phyloP scores from a whole-genome alignment of 64 coral and sea anemone species.

The Stichodactyla mertensii region DNA sequence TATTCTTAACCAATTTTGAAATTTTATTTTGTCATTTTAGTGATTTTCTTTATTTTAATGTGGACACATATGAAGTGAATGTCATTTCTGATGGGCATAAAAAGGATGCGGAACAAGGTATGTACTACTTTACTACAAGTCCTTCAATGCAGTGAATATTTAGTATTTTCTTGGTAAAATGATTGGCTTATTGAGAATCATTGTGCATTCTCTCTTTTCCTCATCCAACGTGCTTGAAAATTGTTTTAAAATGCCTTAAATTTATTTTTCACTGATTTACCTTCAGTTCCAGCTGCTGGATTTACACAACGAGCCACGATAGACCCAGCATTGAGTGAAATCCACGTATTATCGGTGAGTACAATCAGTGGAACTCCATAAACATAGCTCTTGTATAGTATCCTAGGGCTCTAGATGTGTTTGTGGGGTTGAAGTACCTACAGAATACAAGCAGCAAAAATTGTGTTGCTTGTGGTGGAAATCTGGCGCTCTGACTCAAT shows the following conservation, averaged over 20 bases:
- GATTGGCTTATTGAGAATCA: too few relatives aligned
- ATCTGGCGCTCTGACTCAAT: too few relatives aligned
- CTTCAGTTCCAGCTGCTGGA: constrained; percentile 75
- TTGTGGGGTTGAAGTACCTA: too few relatives aligned
- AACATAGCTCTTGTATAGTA: too few relatives aligned
- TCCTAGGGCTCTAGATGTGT: too few relatives aligned
- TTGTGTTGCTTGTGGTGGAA: too few relatives aligned
- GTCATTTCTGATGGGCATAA: constrained; percentile 58
- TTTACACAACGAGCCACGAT: constrained; percentile 99
- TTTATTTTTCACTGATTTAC: neutral
- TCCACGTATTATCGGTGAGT: constrained; percentile 96
- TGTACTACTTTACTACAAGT: neutral
- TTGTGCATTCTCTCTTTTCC: too few relatives aligned
- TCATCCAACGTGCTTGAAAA: too few relatives aligned
- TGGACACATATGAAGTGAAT: constrained; percentile 79
- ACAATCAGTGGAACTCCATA: too few relatives aligned
- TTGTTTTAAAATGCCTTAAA: neutral
- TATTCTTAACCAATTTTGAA: neutral
- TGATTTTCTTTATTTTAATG: constrained; percentile 79
- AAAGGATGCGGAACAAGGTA: constrained; percentile 82
- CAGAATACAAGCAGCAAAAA: too few relatives aligned
- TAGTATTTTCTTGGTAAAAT: too few relatives aligned
- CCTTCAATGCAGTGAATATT: too few relatives aligned
- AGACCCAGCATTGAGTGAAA: constrained; percentile 82
- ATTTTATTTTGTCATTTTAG: constrained; percentile 27